Conservation (phyloP, 2,888 invertebrate species). For the Aporophyla nigra region DNA sequence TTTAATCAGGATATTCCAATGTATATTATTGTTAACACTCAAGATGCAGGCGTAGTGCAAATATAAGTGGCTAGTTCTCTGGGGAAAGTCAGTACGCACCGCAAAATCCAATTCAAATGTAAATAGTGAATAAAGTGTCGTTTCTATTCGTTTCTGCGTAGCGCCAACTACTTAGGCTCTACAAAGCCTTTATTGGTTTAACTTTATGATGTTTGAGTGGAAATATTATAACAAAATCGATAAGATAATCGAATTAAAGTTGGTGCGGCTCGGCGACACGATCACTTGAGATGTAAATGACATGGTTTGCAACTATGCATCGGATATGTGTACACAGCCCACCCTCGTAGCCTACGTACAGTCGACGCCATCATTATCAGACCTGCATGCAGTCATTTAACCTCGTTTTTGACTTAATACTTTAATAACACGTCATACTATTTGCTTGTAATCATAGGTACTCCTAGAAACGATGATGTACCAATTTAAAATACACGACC, state of each 20-base stretch:
- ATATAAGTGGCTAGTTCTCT: constrained; percentile 50
- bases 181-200: constrained; percentile 33
- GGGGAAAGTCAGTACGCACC: constrained; percentile 63
- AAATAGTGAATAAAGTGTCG: constrained; percentile 63
- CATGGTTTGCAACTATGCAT: constrained; percentile 69
- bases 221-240: constrained; percentile 60
- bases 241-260: constrained; percentile 62
- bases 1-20: constrained; percentile 44
- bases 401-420: constrained; percentile 51
- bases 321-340: constrained; percentile 68
- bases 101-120: constrained; percentile 68
- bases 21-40: constrained; percentile 53
- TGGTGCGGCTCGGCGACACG: constrained; percentile 57
- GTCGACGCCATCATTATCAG: constrained; percentile 57
- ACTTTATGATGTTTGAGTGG: constrained; percentile 54
- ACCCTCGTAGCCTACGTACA: constrained; percentile 68
- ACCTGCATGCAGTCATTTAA: constrained; percentile 54
- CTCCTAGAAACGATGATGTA: constrained; percentile 41
- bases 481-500: constrained; percentile 42
- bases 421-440: constrained; percentile 51
- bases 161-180: constrained; percentile 12
- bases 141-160: constrained; percentile 61
- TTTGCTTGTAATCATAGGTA: constrained; percentile 49
- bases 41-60: constrained; percentile 51
- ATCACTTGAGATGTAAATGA: constrained; percentile 71